Conservation (phyloP, 2,797 vertebrate genomes). For the Gymnoscopelus microlampas region DNA sequence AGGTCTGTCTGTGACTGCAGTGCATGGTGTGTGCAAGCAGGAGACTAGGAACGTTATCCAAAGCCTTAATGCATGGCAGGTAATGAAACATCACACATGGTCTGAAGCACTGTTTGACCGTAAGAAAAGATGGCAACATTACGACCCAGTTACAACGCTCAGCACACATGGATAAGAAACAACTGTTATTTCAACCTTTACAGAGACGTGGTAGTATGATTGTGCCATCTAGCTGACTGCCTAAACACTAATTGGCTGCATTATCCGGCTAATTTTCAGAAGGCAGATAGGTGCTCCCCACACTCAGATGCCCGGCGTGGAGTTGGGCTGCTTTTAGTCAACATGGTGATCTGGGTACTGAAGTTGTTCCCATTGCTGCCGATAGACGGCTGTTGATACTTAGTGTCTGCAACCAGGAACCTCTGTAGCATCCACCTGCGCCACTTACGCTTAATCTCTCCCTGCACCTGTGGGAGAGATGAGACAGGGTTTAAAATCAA, state of each 20-base stretch:
- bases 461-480: slow-evolving; percentile 86
- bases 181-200: neutral
- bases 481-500: neutral
- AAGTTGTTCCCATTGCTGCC: slow-evolving; percentile 93
- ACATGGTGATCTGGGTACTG: slow-evolving; percentile 96
- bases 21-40: too few species aligned
- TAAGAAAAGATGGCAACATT: neutral
- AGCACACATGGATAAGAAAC: neutral
- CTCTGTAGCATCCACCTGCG: slow-evolving; percentile 92
- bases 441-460: slow-evolving; percentile 96
- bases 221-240: neutral
- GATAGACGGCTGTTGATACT: slow-evolving; percentile 89
- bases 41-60: too few species aligned
- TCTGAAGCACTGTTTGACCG: too few species aligned
- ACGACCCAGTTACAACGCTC: neutral
- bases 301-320: slow-evolving; percentile 78
- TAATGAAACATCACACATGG: too few species aligned
- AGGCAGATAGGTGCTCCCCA: slow-evolving; percentile 73
- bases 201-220: too few species aligned
- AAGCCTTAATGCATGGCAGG: too few species aligned
- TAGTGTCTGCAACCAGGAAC: slow-evolving; percentile 86
- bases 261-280: slow-evolving; percentile 52
- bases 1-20: too few species aligned
- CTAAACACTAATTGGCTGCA: neutral
- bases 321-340: slow-evolving; percentile 90